phyloP scores from a whole-genome alignment of 2,797 vertebrate genomes.

The Danio tinwini region DNA sequence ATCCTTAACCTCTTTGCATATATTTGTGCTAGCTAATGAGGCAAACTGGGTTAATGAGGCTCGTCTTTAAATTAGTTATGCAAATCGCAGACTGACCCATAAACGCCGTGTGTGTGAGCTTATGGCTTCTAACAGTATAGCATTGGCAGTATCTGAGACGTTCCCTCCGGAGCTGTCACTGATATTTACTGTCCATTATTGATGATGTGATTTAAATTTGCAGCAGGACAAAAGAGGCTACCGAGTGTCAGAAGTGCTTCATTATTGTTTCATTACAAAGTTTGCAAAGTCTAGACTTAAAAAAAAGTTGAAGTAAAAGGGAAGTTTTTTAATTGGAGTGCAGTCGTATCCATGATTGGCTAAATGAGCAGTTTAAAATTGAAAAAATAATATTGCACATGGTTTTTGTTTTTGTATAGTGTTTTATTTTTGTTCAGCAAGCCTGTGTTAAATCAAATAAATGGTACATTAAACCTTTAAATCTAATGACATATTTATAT shows the following conservation, averaged over 20 bases:
- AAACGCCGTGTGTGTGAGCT: slow-evolving; percentile 19
- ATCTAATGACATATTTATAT: too few relatives aligned
- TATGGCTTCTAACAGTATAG: neutral
- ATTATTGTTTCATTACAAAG: slow-evolving; percentile 16
- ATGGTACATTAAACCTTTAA: neutral
- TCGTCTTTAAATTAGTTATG: slow-evolving; percentile 63
- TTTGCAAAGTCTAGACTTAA: neutral
- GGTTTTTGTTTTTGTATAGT: too few relatives aligned
- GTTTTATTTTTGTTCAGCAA: neutral
- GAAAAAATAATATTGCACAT: neutral
- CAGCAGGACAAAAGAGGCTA: slow-evolving; percentile 72
- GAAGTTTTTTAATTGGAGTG: neutral
- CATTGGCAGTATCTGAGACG: slow-evolving; percentile 11
- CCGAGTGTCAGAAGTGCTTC: slow-evolving; percentile 23
- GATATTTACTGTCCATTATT: slow-evolving; percentile 71
- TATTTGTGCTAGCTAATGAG: slow-evolving; percentile 27
- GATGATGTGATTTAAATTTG: slow-evolving; percentile 77
- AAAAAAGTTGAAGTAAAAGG: neutral
- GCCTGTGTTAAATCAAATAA: neutral
- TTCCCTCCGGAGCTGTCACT: slow-evolving; percentile 52
- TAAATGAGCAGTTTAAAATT: too few relatives aligned
- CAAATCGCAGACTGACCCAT: slow-evolving; percentile 8
- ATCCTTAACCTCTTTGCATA: neutral
- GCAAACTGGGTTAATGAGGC: slow-evolving; percentile 56
- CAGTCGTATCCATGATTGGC: neutral